Conservation (phyloP, 2,113 vertebrate species). For the Saccopteryx bilineata region DNA sequence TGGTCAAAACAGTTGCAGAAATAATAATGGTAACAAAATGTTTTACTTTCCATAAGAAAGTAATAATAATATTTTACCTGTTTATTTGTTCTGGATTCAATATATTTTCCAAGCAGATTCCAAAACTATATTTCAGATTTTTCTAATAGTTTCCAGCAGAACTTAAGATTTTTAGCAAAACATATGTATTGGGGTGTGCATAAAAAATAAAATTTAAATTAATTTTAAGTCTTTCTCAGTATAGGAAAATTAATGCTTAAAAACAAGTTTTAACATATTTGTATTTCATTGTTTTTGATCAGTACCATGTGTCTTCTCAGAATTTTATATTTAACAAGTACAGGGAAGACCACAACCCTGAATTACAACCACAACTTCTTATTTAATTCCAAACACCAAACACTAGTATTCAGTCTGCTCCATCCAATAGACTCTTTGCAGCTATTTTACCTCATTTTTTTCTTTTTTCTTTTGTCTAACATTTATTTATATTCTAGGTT, state of each 20-base stretch:
- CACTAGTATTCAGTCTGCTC: not conserved
- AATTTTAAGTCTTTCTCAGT: not conserved
- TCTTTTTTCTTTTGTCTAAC: not conserved
- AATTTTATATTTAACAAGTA: conserved; percentile 50
- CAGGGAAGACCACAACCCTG: not conserved
- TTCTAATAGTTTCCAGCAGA: not conserved
- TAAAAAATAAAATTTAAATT: not conserved
- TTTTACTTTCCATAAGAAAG: not conserved
- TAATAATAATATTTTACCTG: not conserved
- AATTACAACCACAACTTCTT: conserved; percentile 1
- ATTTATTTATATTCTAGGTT: conserved; percentile 30
- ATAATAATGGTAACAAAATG: not conserved
- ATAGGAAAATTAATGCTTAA: conserved; percentile 43
- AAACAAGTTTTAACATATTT: conserved; percentile 51
- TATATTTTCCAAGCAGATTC: conserved; percentile 2
- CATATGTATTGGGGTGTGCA: not conserved
- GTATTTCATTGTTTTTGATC: not conserved
- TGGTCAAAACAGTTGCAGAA: conserved; percentile 56
- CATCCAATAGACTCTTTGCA: not conserved
- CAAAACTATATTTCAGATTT: conserved; percentile 27
- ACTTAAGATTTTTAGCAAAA: not conserved
- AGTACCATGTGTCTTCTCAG: conserved; percentile 28
- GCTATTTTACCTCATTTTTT: conserved; percentile 8
- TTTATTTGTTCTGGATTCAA: not conserved
- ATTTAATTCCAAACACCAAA: conserved; percentile 30